phyloP scores from a whole-genome alignment of 2,113 vertebrate genomes.

The Calidris pugnax region DNA sequence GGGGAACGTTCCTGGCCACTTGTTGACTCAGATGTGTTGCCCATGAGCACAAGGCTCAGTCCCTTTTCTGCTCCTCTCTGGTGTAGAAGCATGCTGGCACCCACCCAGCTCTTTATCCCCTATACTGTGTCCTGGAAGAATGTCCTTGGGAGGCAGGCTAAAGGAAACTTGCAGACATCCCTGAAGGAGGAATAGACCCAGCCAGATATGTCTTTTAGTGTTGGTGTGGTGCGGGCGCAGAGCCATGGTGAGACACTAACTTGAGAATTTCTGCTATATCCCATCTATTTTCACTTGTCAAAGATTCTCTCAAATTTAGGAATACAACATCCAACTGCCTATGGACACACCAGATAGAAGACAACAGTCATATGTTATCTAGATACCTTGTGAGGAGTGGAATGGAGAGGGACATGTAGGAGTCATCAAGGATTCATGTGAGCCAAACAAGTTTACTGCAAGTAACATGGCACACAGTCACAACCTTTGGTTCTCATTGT shows the following conservation, averaged over 20 bases:
- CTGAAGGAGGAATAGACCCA: accelerated
- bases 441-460: background rate
- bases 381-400: background rate
- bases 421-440: background rate
- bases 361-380: background rate
- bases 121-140: background rate
- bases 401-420: background rate
- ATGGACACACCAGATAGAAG: background rate
- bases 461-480: background rate
- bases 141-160: background rate
- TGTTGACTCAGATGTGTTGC: accelerated
- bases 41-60: background rate
- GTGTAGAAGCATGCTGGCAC: background rate
- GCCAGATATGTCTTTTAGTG: background rate
- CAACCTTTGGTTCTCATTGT: background rate
- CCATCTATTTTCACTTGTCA: background rate
- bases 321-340: background rate
- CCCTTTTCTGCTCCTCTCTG: background rate
- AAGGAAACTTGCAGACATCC: background rate
- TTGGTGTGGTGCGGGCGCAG: accelerated
- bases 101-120: background rate
- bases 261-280: background rate
- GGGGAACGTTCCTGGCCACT: background rate
- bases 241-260: background rate
- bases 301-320: background rate